A percentile compares a stretch with the other conserved stretches of the same genome.
phyloP scores from a whole-genome alignment of 2,888 invertebrate genomes.

The Cenopis cana region DNA sequence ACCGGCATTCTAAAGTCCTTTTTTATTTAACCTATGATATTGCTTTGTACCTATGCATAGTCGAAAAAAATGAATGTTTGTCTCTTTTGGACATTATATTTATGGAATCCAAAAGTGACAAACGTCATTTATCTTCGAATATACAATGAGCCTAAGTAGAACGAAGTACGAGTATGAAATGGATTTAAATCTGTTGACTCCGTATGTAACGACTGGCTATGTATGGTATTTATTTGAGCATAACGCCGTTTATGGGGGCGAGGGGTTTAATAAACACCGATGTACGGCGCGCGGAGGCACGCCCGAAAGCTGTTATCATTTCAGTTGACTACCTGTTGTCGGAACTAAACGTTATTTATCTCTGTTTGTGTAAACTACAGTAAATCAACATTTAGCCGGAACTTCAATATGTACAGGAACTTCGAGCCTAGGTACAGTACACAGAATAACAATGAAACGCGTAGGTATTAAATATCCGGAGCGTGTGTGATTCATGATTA shows the following conservation, averaged over 20 bases:
- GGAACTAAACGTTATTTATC: conserved; percentile 35
- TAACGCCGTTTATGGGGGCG: background rate
- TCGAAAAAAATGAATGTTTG: too few species aligned
- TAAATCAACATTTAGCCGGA: conserved; percentile 39
- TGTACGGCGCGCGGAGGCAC: background rate
- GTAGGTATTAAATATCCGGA: background rate
- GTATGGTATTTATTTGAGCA: background rate
- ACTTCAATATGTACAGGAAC: conserved; percentile 13
- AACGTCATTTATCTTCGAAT: too few species aligned
- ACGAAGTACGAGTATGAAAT: background rate
- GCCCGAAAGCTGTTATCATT: conserved; percentile 14
- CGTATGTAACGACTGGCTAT: background rate
- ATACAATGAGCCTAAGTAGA: background rate
- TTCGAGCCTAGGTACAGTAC: conserved; percentile 1
- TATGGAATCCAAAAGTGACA: too few species aligned
- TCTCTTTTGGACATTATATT: too few species aligned
- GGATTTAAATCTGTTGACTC: background rate
- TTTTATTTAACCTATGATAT: too few species aligned
- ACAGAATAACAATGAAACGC: background rate
- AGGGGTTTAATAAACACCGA: conserved; percentile 8
- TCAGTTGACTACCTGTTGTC: conserved; percentile 36
- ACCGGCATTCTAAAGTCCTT: too few species aligned
- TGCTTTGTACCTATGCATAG: too few species aligned
- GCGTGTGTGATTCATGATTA: background rate
- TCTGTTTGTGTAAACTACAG: conserved; percentile 27